Conservation (phyloP, 2,113 vertebrate species). For the Nyctibius bracteatus region DNA sequence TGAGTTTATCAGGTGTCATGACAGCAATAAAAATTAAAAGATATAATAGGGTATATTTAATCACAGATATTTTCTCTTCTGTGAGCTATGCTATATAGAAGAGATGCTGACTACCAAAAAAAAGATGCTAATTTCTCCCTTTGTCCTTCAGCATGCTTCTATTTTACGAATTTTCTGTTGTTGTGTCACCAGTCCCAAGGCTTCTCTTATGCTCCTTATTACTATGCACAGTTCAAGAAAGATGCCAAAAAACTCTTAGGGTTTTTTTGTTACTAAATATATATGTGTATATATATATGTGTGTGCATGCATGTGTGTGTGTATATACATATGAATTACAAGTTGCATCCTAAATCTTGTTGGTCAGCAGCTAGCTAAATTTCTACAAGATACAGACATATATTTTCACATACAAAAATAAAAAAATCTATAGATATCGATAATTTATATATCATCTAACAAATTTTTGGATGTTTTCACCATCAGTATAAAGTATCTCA, state of each 20-base stretch:
- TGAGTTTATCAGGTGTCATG: not conserved
- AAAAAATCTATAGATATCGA: not conserved
- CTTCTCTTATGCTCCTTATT: not conserved
- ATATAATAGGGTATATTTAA: not conserved
- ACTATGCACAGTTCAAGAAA: not conserved
- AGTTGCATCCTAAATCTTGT: not conserved
- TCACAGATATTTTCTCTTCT: not conserved
- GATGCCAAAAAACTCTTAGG: not conserved
- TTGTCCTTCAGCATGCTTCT: not conserved
- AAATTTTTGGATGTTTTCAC: not conserved
- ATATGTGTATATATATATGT: not conserved
- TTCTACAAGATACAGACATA: not conserved
- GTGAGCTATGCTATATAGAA: not conserved
- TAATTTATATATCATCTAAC: not conserved
- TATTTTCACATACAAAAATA: not conserved
- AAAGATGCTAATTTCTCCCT: not conserved
- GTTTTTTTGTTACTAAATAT: not conserved
- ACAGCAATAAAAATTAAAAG: constrained; percentile 1
- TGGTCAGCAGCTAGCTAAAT: not conserved
- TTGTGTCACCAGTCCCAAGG: not conserved
- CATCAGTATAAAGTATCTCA: not conserved
- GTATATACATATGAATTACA: not conserved
- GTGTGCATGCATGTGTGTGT: fast-evolving
- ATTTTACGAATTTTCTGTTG: not conserved
- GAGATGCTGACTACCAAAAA: not conserved